phyloP scores from a whole-genome alignment of 2,797 vertebrate species.

The Gymnopithys bicolor region DNA sequence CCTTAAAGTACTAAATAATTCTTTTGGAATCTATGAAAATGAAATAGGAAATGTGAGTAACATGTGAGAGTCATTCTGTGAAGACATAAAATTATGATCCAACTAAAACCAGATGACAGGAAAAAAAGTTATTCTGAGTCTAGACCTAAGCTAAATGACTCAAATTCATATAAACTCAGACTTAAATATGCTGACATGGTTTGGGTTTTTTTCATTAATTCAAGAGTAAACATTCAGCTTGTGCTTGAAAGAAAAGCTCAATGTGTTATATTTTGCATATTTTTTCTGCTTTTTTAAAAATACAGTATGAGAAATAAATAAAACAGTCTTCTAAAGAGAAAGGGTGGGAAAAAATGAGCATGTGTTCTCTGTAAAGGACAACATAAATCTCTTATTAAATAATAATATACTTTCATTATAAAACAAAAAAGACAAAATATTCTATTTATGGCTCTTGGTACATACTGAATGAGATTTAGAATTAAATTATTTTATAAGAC shows the following conservation, averaged over 20 bases:
- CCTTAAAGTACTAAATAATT: not conserved
- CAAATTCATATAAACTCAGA: slow-evolving; percentile 28
- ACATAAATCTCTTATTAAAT: not conserved
- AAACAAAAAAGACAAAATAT: not conserved
- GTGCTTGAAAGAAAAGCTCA: not conserved
- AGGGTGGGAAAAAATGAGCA: not conserved
- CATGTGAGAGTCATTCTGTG: not conserved
- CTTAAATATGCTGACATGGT: slow-evolving; percentile 9
- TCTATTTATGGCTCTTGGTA: not conserved
- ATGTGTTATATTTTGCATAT: not conserved
- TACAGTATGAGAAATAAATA: not conserved
- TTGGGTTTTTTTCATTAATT: not conserved
- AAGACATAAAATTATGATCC: slow-evolving; percentile 21
- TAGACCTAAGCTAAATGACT: slow-evolving; percentile 50
- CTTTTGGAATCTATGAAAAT: not conserved
- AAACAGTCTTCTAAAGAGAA: not conserved
- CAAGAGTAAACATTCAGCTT: slow-evolving; percentile 14
- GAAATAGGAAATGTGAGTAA: not conserved
- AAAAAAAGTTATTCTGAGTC: not conserved
- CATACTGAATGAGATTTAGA: not conserved
- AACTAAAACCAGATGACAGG: slow-evolving; percentile 46
- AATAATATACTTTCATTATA: not conserved
- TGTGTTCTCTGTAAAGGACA: not conserved
- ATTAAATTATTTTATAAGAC: not conserved
- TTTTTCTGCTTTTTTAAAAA: slow-evolving; percentile 18